A percentile compares a stretch with the other conserved stretches of the same genome.
Conservation (phyloP, 1,140 invertebrate genomes). For the Diachasmimorpha longicaudata region DNA sequence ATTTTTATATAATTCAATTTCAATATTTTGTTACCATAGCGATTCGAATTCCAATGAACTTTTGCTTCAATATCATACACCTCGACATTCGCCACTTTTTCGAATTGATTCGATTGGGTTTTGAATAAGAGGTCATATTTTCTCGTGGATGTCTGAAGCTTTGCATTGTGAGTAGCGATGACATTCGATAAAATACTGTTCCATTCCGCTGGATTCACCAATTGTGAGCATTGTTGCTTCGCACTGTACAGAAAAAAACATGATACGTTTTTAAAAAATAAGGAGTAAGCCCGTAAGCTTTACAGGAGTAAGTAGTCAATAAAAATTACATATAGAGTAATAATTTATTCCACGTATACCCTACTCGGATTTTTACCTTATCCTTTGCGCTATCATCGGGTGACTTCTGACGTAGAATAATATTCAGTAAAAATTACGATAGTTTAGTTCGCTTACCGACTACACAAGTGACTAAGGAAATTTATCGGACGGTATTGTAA, state of each 20-base stretch:
- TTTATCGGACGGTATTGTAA: too few relatives aligned
- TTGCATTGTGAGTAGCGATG: constrained; percentile 31
- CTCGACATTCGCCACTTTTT: constrained; percentile 39
- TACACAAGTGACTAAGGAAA: too few relatives aligned
- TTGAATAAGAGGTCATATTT: constrained; percentile 44
- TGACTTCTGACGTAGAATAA: too few relatives aligned
- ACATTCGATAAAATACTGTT: constrained; percentile 45
- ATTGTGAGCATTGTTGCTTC: constrained; percentile 52
- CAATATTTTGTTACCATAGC: constrained; percentile 8
- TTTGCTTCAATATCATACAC: constrained; percentile 39
- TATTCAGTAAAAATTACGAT: too few relatives aligned
- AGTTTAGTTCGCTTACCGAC: too few relatives aligned
- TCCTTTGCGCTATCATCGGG: too few relatives aligned
- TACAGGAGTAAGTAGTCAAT: too few relatives aligned
- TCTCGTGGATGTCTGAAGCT: constrained; percentile 26
- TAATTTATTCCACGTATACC: too few relatives aligned
- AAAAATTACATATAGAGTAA: too few relatives aligned
- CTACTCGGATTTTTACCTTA: too few relatives aligned
- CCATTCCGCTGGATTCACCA: constrained; percentile 48
- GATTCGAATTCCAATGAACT: constrained; percentile 38
- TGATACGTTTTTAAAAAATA: background rate
- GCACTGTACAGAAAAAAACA: constrained; percentile 37
- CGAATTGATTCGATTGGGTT: constrained; percentile 28
- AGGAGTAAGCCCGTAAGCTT: too few relatives aligned
- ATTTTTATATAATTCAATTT: constrained; percentile 18